Evolutionary conservation across 1,140 invertebrate genomes (phyloP).

Genomic region (Calosoma granatense): DNA sequence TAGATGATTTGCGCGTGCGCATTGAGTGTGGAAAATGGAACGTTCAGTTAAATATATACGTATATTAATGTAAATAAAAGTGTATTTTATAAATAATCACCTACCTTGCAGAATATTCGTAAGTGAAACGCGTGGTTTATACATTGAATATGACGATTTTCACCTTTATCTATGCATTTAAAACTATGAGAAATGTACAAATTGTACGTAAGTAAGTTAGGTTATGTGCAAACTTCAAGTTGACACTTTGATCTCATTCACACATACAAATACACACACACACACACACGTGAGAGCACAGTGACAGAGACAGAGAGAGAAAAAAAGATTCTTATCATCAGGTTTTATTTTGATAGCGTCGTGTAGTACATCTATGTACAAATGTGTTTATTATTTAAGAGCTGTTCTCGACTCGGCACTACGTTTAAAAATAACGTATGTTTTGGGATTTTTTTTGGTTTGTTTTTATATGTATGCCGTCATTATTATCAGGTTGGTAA

Average conservation of each 20-base stretch:
- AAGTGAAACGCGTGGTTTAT: constrained; percentile 22
- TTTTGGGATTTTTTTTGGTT: not conserved
- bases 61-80: too few species aligned
- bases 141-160: constrained; percentile 20
- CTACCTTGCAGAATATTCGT: constrained; percentile 27
- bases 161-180: constrained; percentile 2
- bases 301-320: too few species aligned
- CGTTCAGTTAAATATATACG: not conserved
- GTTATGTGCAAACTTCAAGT: constrained; percentile 4
- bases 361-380: constrained; percentile 7
- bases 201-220: constrained; percentile 1
- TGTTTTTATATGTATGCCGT: not conserved
- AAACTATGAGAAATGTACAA: not conserved
- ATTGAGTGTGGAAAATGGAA: too few species aligned
- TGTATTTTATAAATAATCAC: constrained; percentile 1
- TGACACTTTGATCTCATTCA: constrained; percentile 2
- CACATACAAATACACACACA: too few species aligned
- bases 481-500: not conserved
- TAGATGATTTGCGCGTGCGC: not conserved
- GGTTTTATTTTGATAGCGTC: constrained; percentile 1
- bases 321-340: constrained; percentile 4
- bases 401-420: not conserved
- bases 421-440: too few species aligned
- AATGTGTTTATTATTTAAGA: constrained; percentile 1
- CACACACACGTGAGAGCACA: too few species aligned